Conservation (phyloP, 2,888 invertebrate species). For the Caenorhabditis sp. region DNA sequence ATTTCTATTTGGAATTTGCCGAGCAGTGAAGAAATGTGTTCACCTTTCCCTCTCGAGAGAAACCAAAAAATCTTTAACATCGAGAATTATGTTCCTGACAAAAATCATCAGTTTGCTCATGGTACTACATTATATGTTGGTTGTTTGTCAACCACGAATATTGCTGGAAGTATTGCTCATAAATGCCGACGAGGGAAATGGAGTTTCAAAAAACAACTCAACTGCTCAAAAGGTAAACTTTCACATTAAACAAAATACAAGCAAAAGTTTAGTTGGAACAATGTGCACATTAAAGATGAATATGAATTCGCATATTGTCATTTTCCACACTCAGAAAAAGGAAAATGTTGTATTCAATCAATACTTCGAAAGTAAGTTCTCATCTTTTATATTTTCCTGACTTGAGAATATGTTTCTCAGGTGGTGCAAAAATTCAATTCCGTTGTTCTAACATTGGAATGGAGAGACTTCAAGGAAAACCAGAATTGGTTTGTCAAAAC, state of each 20-base stretch:
- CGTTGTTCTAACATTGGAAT: conserved; percentile 61
- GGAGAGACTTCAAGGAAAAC: conserved; percentile 43
- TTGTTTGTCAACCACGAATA: conserved; percentile 33
- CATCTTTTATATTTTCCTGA: no score
- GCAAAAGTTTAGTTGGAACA: conserved; percentile 48
- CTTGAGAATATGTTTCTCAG: no score
- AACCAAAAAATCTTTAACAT: conserved; percentile 53
- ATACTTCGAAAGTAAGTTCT: conserved; percentile 50
- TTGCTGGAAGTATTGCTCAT: conserved; percentile 41
- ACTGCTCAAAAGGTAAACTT: conserved; percentile 57
- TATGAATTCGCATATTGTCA: conserved; percentile 49
- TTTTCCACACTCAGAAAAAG: conserved; percentile 58
- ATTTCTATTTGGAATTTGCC: conserved; percentile 29
- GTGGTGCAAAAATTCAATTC: conserved; percentile 55
- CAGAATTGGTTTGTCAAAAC: conserved; percentile 39
- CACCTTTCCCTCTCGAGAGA: conserved; percentile 27
- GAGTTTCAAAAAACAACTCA: conserved; percentile 52
- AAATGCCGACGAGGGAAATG: conserved; percentile 63
- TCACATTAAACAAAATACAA: background rate
- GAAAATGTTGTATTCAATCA: conserved; percentile 66
- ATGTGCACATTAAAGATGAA: conserved; percentile 57
- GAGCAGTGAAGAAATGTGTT: conserved; percentile 48
- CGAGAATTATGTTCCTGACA: conserved; percentile 55
- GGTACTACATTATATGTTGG: conserved; percentile 52
- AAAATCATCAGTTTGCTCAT: conserved; percentile 59